Conservation (phyloP, 2,888 invertebrate genomes). For the Barypeithes pellucidus region DNA sequence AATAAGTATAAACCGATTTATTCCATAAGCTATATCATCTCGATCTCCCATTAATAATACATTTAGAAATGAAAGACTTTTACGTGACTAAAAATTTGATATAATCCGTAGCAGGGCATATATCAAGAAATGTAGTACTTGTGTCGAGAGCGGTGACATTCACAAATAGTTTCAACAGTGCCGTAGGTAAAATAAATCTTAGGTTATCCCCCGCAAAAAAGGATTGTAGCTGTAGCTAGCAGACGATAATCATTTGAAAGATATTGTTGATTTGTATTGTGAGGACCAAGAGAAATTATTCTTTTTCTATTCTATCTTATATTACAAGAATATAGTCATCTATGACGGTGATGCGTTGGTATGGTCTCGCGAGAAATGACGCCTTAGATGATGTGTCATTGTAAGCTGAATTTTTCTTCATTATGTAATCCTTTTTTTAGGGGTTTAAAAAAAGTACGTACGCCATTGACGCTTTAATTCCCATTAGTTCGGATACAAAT, state of each 20-base stretch:
- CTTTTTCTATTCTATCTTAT: no score
- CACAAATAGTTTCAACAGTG: conserved; percentile 10
- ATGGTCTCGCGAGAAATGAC: no score
- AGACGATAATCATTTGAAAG: no score
- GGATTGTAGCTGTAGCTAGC: no score
- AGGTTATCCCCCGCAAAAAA: no score
- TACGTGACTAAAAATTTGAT: conserved; percentile 28
- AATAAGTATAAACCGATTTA: conserved; percentile 2
- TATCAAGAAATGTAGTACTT: conserved; percentile 9
- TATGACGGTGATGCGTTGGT: no score
- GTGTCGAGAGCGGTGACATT: conserved; percentile 18
- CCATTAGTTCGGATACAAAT: conserved; percentile 3
- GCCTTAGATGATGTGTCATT: no score
- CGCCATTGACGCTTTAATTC: not conserved
- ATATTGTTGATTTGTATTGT: no score
- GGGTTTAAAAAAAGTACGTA: not conserved
- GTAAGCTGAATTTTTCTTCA: no score
- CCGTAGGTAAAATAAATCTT: not conserved
- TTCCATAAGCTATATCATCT: conserved; percentile 9
- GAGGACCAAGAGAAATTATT: no score
- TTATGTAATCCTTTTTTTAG: no score
- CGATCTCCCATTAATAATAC: conserved; percentile 26
- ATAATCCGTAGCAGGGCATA: not conserved
- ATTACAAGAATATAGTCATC: no score
- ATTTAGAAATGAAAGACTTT: conserved; percentile 17